phyloP scores from a whole-genome alignment of 2,113 vertebrate genomes.

The Cheirogaleus medius region DNA sequence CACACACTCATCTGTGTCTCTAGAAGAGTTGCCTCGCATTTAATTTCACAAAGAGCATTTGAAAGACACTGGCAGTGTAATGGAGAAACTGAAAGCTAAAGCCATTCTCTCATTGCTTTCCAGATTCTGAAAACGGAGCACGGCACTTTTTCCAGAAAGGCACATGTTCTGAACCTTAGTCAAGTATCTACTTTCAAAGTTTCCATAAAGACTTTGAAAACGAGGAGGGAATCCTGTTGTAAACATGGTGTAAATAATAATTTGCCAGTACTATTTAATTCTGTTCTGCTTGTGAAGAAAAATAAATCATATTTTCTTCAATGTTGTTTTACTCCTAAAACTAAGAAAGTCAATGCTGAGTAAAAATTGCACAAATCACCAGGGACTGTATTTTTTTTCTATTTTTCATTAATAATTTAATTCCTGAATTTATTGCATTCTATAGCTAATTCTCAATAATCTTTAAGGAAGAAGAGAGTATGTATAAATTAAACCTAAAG shows the following conservation, averaged over 20 bases:
- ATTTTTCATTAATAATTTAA: neutral
- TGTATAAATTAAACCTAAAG: neutral
- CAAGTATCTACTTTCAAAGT: conserved; percentile 15
- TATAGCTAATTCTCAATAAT: neutral
- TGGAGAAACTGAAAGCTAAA: neutral
- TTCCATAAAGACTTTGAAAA: neutral
- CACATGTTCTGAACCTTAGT: neutral
- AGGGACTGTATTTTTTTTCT: neutral
- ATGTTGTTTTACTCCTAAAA: neutral
- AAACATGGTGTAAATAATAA: neutral
- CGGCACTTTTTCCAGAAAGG: neutral
- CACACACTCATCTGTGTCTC: neutral
- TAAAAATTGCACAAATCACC: conserved; percentile 9
- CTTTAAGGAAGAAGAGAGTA: neutral
- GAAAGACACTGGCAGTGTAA: neutral
- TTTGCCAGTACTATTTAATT: neutral
- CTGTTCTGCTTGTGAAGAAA: neutral
- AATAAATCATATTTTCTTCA: conserved; percentile 9
- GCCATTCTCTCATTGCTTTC: neutral
- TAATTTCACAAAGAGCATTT: neutral
- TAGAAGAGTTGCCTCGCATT: neutral
- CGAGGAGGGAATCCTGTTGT: neutral
- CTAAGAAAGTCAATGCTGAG: neutral
- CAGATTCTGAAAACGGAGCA: neutral
- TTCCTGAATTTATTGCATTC: neutral